A percentile compares a stretch with the other conserved stretches of the same genome.
These are phyloP conservation scores for Chrysopilus asiliformis DNA, from an alignment of 2,888 invertebrate genomes.

Conservation along the genomic window DNA sequence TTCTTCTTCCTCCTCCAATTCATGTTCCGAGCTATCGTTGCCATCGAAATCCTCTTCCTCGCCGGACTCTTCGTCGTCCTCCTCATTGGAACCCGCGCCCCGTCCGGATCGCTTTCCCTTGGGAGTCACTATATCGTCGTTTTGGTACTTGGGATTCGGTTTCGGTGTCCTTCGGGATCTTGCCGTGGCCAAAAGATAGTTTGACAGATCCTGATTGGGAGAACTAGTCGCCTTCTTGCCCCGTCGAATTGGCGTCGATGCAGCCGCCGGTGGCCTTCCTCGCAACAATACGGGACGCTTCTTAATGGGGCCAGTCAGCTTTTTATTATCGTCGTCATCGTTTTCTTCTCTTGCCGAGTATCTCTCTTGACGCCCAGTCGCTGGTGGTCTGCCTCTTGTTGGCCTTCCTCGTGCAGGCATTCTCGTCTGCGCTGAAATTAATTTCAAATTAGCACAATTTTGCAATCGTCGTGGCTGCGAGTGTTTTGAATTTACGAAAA, in stretches of 20 bases:
- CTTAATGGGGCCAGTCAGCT: slow-evolving; percentile 15
- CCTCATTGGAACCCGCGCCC: slow-evolving; percentile 1
- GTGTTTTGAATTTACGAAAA: no score
- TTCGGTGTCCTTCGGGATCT: slow-evolving; percentile 33
- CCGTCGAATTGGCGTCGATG: not conserved
- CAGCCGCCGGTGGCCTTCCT: slow-evolving; percentile 4
- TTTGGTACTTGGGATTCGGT: slow-evolving; percentile 34
- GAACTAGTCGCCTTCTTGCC: slow-evolving; percentile 1
- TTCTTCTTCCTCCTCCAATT: slow-evolving; percentile 18
- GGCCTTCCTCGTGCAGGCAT: no score
- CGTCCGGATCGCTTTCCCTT: not conserved
- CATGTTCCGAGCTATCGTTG: slow-evolving; percentile 12
- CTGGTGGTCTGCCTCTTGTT: slow-evolving; percentile 8
- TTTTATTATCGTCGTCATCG: slow-evolving; percentile 11
- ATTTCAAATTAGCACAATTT: no score
- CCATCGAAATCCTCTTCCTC: slow-evolving; percentile 15
- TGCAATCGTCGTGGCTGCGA: no score
- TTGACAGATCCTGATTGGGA: slow-evolving; percentile 9
- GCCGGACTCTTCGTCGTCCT: slow-evolving; percentile 16
- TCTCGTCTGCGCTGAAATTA: no score
- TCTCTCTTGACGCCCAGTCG: slow-evolving; percentile 4
- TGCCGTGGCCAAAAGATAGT: slow-evolving; percentile 11
- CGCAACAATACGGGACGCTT: slow-evolving; percentile 12
- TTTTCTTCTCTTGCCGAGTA: slow-evolving; percentile 2
- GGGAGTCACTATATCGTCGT: slow-evolving; percentile 29